These are phyloP conservation scores for Atta texana DNA, from an alignment of 1,140 invertebrate species.

Conservation along the genomic window DNA sequence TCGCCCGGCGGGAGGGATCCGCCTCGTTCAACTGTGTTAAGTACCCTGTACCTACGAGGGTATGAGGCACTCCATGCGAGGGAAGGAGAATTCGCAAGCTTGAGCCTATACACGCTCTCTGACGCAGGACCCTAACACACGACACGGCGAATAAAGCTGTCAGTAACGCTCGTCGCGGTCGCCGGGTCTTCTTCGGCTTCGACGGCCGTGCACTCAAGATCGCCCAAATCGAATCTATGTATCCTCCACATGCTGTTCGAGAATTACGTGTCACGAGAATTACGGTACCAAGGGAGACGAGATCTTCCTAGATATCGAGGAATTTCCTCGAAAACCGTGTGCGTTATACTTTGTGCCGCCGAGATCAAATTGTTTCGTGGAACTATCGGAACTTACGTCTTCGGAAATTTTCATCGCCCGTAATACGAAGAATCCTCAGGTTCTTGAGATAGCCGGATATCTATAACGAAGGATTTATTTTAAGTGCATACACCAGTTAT, in stretches of 20 bases:
- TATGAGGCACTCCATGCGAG: conserved; percentile 10
- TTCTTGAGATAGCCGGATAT: not conserved
- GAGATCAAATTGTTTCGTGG: not conserved
- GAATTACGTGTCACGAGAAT: not conserved
- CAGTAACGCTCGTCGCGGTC: conserved; percentile 70
- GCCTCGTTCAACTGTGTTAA: conserved; percentile 68
- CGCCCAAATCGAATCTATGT: not conserved
- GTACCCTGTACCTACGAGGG: conserved; percentile 48
- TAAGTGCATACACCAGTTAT: no score
- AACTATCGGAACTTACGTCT: not conserved
- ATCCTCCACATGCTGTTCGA: no score
- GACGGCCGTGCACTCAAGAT: not conserved
- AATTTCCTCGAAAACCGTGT: not conserved
- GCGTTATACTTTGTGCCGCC: not conserved
- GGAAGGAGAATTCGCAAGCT: conserved; percentile 31
- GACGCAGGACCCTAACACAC: conserved; percentile 28
- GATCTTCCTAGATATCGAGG: not conserved
- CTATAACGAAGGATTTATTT: no score
- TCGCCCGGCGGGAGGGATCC: conserved; percentile 64
- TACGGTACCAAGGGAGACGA: not conserved
- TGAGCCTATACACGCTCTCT: conserved; percentile 17
- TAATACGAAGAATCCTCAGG: not conserved
- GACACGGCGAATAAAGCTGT: conserved; percentile 57
- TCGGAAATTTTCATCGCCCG: not conserved
- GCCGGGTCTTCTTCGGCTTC: conserved; percentile 29